Evolutionary conservation across 2,113 vertebrate species (phyloP).

Genomic region (Vicugna pacos): DNA sequence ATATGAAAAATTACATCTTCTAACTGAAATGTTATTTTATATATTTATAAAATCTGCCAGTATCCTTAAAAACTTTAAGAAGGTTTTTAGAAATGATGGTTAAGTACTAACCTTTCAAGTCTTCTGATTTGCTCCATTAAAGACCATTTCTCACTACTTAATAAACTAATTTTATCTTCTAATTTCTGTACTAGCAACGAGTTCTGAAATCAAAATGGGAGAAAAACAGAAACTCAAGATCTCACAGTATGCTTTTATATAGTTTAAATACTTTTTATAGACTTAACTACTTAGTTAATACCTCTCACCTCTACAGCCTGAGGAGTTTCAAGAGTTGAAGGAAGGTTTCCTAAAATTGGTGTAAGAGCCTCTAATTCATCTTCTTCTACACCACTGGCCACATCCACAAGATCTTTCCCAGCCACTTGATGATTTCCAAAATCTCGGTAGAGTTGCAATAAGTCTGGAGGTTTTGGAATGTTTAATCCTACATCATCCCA

Average conservation of each 20-base stretch:
- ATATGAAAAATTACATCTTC: slow-evolving; percentile 2
- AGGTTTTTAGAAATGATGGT: slow-evolving; percentile 45
- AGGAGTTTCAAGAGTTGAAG: slow-evolving; percentile 82
- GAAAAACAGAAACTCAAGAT: slow-evolving; percentile 68
- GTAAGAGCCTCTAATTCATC: slow-evolving; percentile 90
- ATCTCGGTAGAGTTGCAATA: slow-evolving; percentile 96
- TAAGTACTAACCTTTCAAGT: slow-evolving; percentile 93
- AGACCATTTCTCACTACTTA: slow-evolving; percentile 95
- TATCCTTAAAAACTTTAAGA: slow-evolving; percentile 5
- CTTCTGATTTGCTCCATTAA: slow-evolving; percentile 96
- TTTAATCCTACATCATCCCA: slow-evolving; percentile 99
- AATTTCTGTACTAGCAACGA: slow-evolving; percentile 94
- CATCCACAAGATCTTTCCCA: slow-evolving; percentile 90
- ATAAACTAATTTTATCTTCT: slow-evolving; percentile 96
- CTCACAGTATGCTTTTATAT: background rate
- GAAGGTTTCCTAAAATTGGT: slow-evolving; percentile 78
- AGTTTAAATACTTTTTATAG: slow-evolving; percentile 4
- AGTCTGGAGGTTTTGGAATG: slow-evolving; percentile 97
- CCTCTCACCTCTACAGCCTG: slow-evolving; percentile 86
- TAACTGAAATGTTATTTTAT: background rate
- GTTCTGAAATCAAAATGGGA: slow-evolving; percentile 88
- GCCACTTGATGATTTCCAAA: slow-evolving; percentile 91
- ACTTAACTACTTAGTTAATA: background rate
- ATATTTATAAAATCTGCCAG: background rate
- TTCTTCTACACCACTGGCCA: slow-evolving; percentile 93